Base-by-base conservation (phyloP, 2,888 invertebrate genomes). In the Parascotia fuliginaria region DNA sequence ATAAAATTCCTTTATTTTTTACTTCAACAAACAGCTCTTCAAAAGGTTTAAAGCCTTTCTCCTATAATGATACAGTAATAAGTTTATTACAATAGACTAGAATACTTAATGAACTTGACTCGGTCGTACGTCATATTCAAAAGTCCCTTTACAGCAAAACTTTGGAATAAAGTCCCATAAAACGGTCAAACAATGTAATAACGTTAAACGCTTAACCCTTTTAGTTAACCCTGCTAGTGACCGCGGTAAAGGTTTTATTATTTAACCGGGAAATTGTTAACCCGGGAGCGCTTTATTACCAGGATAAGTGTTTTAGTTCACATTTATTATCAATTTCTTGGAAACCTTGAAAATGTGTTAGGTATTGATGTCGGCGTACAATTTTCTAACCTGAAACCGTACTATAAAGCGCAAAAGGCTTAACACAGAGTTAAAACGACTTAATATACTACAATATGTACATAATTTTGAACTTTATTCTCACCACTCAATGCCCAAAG, bases 211-310 rank as follows among this genome's bases (percentile, higher is more conserved):
- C 32, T 38, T 52, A 36, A 59, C 64, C 63, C 61, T 58, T 64
- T 61, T 46, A 59, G 58, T 60, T 67, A 62, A 57, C 69, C 65
- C 67, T 55, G 47, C 59, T 11, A 59, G 71, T 68, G 73, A 74
- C 72, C 70, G 57, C 61, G 59, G 55, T 44, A 41, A 68, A 60
- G 57, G 69, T 66, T 66, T 70, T 24, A 71, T 70, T 65, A 66
- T 36, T 28, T 36, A 41, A 41, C 46, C 34, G 34, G 58, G 53
- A 65, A 68, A 70, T 73, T 73, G 70, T 73, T 70, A 68, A 72
- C 58, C 46, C 36, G 51, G 67, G 64, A 53, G 60, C 58, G 60
- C 59, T 69, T 65, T 70, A 74, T 62, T 51, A 60, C 53, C 33
- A 9, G 22, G 47, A 19, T 49, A 39, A 66, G 46, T 29, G 47